Conservation (phyloP, 2,113 vertebrate genomes). For the Solea solea region DNA sequence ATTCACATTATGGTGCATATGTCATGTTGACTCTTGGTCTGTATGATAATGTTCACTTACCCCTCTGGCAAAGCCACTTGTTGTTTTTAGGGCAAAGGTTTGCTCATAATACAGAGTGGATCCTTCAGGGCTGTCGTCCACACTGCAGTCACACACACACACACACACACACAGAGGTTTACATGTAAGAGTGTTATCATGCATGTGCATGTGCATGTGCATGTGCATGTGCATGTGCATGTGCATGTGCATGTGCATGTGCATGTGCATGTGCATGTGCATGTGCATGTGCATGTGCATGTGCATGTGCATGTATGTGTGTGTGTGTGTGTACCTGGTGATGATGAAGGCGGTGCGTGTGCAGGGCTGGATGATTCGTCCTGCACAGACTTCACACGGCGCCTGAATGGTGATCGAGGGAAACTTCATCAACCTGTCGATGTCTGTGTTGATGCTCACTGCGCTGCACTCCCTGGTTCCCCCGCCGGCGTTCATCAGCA, state of each 20-base stretch:
- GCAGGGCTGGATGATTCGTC: conserved; percentile 49
- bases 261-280: conserved; percentile 82
- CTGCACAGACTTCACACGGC: conserved; percentile 80
- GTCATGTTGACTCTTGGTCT: too few species aligned
- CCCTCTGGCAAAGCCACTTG: conserved; percentile 59
- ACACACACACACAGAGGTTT: conserved; percentile 9
- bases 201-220: neutral
- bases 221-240: conserved; percentile 64
- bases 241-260: conserved; percentile 73
- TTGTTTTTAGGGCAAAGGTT: conserved; percentile 65
- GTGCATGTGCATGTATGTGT: conserved; percentile 84
- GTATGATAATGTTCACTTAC: conserved; percentile 49
- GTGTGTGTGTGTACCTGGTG: conserved; percentile 78
- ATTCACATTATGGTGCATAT: neutral
- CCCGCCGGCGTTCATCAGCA: conserved; percentile 82
- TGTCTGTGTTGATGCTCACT: conserved; percentile 80
- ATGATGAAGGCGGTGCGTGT: conserved; percentile 84
- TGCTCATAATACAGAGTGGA: conserved; percentile 67
- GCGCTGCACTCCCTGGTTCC: conserved; percentile 38
- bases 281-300: conserved; percentile 38
- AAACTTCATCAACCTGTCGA: conserved; percentile 50
- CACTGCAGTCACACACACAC: conserved; percentile 49
- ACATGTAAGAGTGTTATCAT: neutral
- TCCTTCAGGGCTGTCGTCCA: conserved; percentile 69
- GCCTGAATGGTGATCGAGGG: conserved; percentile 6